A percentile compares a stretch with the other conserved stretches of the same genome.
Evolutionary conservation across 2,888 invertebrate genomes (phyloP).

Genomic region (Andrena bicolor): DNA sequence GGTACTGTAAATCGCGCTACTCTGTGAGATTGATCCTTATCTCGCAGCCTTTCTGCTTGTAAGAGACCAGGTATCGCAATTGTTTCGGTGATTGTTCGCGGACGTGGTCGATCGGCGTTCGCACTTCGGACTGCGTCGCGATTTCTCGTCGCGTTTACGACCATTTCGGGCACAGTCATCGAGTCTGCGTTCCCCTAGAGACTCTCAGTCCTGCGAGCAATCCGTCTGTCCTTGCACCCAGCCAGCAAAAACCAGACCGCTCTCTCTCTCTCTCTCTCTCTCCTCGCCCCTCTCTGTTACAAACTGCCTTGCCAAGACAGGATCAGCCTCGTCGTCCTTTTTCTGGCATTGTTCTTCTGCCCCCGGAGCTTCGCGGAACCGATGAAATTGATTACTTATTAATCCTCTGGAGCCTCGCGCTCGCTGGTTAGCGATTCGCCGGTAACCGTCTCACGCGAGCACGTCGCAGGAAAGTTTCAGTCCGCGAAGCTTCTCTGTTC

Average conservation of each 20-base stretch:
- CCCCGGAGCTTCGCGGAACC: not conserved
- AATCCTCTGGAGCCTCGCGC: not conserved
- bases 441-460: not conserved
- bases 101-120: not conserved
- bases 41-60: not conserved
- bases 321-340: conserved; percentile 43
- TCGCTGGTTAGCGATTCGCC: not conserved
- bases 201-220: conserved; percentile 55
- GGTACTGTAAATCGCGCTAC: conserved; percentile 2
- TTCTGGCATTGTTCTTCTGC: conserved; percentile 11
- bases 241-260: conserved; percentile 71
- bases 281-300: conserved; percentile 25
- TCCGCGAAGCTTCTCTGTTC: not conserved
- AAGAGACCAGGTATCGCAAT: not conserved
- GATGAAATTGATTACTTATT: conserved; percentile 26
- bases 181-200: conserved; percentile 28
- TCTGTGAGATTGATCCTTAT: conserved; percentile 8
- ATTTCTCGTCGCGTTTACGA: conserved; percentile 42
- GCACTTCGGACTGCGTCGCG: conserved; percentile 46
- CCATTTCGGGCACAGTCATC: conserved; percentile 53
- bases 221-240: conserved; percentile 71
- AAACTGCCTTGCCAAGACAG: conserved; percentile 40
- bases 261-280: conserved; percentile 43
- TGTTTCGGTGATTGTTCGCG: conserved; percentile 31
- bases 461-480: not conserved